phyloP scores from a whole-genome alignment of 1,140 invertebrate species.

The Eciton burchellii region DNA sequence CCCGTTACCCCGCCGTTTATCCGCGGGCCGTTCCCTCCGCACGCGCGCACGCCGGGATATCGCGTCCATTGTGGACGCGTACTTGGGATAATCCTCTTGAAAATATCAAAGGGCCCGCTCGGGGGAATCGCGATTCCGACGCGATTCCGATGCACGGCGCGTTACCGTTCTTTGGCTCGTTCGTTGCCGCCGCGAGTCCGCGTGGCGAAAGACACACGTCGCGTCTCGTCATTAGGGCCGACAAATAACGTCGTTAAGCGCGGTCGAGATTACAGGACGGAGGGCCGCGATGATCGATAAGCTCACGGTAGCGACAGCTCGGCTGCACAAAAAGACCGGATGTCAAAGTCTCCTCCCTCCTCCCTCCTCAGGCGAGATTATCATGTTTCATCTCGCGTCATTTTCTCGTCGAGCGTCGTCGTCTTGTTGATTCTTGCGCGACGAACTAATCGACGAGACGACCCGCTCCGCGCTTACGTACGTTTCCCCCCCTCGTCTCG shows the following conservation, averaged over 20 bases:
- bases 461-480: neutral
- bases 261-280: neutral
- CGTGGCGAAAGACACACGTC: neutral
- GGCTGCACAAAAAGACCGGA: neutral
- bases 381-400: too few species aligned
- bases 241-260: conserved; percentile 8
- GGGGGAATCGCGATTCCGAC: conserved; percentile 19
- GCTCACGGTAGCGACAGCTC: neutral
- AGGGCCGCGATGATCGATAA: neutral
- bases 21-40: too few species aligned
- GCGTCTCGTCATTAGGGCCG: neutral
- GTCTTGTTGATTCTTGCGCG: neutral
- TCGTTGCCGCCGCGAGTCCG: conserved; percentile 1
- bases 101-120: conserved; percentile 37
- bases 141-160: conserved; percentile 31
- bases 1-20: too few species aligned
- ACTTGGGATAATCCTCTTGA: conserved; percentile 58
- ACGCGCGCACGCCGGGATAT: conserved; percentile 39
- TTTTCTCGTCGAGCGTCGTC: neutral
- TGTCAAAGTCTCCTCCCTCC: neutral
- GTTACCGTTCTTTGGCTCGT: conserved; percentile 26
- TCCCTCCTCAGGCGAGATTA: too few species aligned
- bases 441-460: conserved; percentile 7
- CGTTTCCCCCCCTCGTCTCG: neutral
- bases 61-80: conserved; percentile 21